Conservation (phyloP, 2,888 invertebrate species). For the Entomobrya multifasciata region DNA sequence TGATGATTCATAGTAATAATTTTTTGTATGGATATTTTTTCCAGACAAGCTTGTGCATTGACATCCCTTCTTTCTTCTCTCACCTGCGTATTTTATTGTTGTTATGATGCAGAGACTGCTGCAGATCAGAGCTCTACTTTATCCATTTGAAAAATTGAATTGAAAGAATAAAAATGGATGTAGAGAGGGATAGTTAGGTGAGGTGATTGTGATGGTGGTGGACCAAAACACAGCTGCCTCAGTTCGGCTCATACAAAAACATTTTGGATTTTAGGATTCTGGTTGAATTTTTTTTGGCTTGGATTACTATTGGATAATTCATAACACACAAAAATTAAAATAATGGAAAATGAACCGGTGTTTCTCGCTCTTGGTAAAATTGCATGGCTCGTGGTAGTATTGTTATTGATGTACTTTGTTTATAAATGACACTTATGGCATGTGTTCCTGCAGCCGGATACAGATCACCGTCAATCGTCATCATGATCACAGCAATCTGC, state of each 20-base stretch:
- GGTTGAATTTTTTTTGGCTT: neutral
- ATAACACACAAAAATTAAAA: neutral
- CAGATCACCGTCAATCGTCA: too few relatives aligned
- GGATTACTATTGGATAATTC: constrained; percentile 25
- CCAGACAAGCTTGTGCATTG: constrained; percentile 21
- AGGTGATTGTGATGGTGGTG: neutral
- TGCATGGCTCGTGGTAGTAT: neutral
- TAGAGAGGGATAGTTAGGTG: neutral
- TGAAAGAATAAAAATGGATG: neutral
- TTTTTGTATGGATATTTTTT: neutral
- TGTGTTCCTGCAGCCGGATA: constrained; percentile 31
- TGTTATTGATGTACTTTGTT: neutral
- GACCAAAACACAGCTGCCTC: constrained; percentile 61
- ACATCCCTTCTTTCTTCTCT: constrained; percentile 31
- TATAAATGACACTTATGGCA: constrained; percentile 33
- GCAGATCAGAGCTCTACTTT: constrained; percentile 26
- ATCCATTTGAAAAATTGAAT: constrained; percentile 30
- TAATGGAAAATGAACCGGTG: constrained; percentile 54
- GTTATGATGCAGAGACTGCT: neutral
- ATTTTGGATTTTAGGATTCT: neutral
- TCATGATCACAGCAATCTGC: neutral
- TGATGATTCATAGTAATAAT: constrained; percentile 28
- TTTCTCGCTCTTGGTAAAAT: constrained; percentile 12
- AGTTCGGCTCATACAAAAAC: neutral
- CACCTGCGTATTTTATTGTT: constrained; percentile 50